phyloP scores from a whole-genome alignment of 2,888 invertebrate species.

The Mylabris sibirica region DNA sequence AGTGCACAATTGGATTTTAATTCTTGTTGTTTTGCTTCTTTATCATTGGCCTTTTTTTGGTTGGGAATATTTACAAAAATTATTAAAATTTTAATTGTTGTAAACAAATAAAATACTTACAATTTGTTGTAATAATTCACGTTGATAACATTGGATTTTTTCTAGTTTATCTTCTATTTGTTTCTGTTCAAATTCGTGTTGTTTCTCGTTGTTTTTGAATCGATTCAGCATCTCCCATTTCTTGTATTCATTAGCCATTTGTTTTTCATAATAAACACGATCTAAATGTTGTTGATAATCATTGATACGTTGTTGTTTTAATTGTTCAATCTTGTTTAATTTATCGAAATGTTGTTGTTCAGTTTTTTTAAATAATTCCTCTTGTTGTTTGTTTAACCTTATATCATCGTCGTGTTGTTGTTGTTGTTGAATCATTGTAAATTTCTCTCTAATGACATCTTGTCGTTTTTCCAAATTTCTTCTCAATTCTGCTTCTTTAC shows the following conservation, averaged over 20 bases:
- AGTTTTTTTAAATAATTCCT: conserved; percentile 54
- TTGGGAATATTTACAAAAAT: conserved; percentile 50
- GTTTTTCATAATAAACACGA: conserved; percentile 53
- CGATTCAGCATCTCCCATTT: conserved; percentile 69
- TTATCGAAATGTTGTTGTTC: conserved; percentile 56
- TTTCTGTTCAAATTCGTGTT: conserved; percentile 61
- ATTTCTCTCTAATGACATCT: conserved; percentile 40
- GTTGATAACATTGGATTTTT: conserved; percentile 61
- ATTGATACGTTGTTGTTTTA: conserved; percentile 48
- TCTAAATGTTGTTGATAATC: conserved; percentile 53
- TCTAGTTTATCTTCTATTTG: conserved; percentile 58
- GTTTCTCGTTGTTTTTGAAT: conserved; percentile 65
- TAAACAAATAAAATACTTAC: conserved; percentile 51
- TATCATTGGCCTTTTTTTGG: conserved; percentile 49
- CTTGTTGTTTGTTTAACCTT: conserved; percentile 61
- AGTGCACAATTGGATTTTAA: conserved; percentile 55
- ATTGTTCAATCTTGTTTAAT: conserved; percentile 50
- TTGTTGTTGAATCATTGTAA: conserved; percentile 40
- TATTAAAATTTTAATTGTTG: conserved; percentile 38
- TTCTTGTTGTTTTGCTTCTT: conserved; percentile 42
- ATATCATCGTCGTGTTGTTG: conserved; percentile 45
- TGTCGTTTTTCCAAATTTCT: conserved; percentile 37
- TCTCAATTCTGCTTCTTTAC: conserved; percentile 54
- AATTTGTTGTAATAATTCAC: conserved; percentile 62
- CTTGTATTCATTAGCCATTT: conserved; percentile 60